Evolutionary conservation across 2,888 invertebrate species (phyloP).

Genomic region (Pelosia muscerda): DNA sequence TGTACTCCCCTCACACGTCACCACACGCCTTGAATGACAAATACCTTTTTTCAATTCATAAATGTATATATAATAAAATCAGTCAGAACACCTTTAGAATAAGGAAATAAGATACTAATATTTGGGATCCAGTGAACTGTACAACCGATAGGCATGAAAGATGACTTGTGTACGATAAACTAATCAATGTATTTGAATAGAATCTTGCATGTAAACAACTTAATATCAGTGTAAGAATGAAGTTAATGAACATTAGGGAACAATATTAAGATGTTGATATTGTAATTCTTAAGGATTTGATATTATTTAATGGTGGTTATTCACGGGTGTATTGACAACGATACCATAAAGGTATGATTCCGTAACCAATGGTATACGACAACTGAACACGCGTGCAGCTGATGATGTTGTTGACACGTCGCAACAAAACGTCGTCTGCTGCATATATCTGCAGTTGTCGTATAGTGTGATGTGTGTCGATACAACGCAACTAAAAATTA

Average conservation of each 20-base stretch:
- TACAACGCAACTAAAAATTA: too few species aligned
- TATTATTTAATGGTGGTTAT: too few species aligned
- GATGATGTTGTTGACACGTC: too few species aligned
- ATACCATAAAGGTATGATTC: too few species aligned
- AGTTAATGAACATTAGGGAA: too few species aligned
- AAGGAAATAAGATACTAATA: slow-evolving; percentile 15
- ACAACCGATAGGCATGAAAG: neutral
- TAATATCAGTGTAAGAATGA: neutral
- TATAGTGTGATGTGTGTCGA: too few species aligned
- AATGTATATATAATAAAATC: slow-evolving; percentile 21
- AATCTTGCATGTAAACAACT: neutral
- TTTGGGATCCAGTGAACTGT: slow-evolving; percentile 3
- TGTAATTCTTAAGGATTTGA: neutral
- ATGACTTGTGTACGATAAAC: neutral
- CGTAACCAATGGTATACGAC: too few species aligned
- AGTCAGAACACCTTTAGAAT: slow-evolving; percentile 19
- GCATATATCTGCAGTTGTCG: too few species aligned
- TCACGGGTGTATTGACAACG: too few species aligned
- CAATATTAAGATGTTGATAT: neutral
- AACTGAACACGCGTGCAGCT: too few species aligned
- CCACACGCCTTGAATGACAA: slow-evolving; percentile 25
- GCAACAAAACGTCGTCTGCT: too few species aligned
- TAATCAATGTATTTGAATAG: neutral
- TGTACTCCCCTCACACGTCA: slow-evolving; percentile 20
- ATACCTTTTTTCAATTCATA: slow-evolving; percentile 22